A percentile compares a stretch with the other conserved stretches of the same genome.
phyloP scores from a whole-genome alignment of 2,797 vertebrate genomes.

The Anabas testudineus region DNA sequence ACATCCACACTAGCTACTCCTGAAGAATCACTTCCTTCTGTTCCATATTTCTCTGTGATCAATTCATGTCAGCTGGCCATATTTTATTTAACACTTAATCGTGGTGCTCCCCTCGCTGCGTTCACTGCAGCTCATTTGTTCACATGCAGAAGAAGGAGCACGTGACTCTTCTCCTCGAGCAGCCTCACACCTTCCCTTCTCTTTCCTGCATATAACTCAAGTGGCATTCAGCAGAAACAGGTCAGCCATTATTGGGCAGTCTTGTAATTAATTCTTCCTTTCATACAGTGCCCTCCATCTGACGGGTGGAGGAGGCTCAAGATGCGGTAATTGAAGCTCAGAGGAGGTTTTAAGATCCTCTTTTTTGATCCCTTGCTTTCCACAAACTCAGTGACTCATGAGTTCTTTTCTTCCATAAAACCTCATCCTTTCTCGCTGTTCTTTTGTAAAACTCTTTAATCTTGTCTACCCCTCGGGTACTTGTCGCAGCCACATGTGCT shows the following conservation, averaged over 20 bases:
- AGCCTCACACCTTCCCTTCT: background rate
- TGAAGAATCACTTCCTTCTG: conserved; percentile 78
- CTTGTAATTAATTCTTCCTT: conserved; percentile 47
- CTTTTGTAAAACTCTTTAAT: conserved; percentile 49
- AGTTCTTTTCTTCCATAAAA: conserved; percentile 30
- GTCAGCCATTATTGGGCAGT: conserved; percentile 29
- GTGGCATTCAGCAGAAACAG: conserved; percentile 34
- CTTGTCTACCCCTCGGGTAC: conserved; percentile 25
- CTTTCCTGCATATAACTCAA: conserved; percentile 22
- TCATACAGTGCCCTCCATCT: conserved; percentile 11
- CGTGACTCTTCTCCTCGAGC: conserved; percentile 11
- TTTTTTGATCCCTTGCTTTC: conserved; percentile 28
- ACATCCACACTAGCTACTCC: conserved; percentile 40
- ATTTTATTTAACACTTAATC: conserved; percentile 82
- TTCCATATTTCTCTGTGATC: conserved; percentile 71
- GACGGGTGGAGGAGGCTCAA: conserved; percentile 21
- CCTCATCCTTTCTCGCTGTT: conserved; percentile 21
- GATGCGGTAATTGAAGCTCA: conserved; percentile 28
- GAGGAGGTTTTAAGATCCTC: conserved; percentile 33
- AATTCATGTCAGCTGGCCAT: conserved; percentile 78
- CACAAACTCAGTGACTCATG: conserved; percentile 24
- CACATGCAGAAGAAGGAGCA: conserved; percentile 36
- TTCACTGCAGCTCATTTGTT: conserved; percentile 64
- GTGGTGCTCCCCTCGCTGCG: conserved; percentile 40
- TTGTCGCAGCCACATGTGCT: conserved; percentile 16